phyloP scores from a whole-genome alignment of 2,113 vertebrate genomes.

The Motacilla tschutschensis region DNA sequence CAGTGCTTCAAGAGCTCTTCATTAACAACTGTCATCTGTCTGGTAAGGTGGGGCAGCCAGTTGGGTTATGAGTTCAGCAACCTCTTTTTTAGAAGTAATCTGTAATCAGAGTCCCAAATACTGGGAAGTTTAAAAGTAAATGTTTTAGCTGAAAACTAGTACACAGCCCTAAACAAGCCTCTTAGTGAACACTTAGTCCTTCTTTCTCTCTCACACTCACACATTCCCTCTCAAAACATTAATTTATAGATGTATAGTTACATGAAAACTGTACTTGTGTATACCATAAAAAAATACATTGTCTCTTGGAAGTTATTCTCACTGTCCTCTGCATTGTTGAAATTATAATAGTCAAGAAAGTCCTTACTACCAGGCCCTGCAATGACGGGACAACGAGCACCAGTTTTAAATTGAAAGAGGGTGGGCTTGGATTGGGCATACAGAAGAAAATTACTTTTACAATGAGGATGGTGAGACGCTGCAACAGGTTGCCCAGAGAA shows the following conservation, averaged over 20 bases:
- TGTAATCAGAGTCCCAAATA: neutral
- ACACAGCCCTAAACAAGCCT: neutral
- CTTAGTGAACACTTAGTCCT: neutral
- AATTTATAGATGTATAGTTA: neutral
- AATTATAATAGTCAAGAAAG: neutral
- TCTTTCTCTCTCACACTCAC: neutral
- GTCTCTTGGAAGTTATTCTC: neutral
- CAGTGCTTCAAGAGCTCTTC: neutral
- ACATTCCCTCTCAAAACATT: neutral
- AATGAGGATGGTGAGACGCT: rapidly evolving
- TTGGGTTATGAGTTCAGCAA: neutral
- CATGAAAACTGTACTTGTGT: neutral
- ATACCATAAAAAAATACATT: neutral
- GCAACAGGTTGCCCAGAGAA: neutral
- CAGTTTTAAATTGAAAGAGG: neutral
- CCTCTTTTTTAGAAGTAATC: neutral
- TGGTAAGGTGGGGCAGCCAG: neutral
- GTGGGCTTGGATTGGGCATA: neutral
- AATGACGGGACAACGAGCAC: neutral
- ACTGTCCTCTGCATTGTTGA: rapidly evolving
- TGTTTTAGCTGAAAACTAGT: neutral
- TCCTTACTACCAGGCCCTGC: neutral
- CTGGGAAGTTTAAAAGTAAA: neutral
- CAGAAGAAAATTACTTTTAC: neutral
- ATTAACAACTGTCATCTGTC: neutral